Base-by-base conservation (phyloP, 2,888 invertebrate species). In the Trimorus sp. region DNA sequence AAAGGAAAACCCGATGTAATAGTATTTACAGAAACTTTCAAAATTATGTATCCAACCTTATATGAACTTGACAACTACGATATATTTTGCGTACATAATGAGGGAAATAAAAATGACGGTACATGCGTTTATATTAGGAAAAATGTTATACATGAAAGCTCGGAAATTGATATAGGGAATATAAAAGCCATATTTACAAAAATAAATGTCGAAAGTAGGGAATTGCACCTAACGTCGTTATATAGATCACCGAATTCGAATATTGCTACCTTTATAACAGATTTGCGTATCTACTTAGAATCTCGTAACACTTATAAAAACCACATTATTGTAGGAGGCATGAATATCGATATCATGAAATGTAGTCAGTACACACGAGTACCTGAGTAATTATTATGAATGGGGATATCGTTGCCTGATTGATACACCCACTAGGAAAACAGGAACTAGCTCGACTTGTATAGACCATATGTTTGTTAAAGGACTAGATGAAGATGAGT, bases 11-110 rank as follows among this genome's bases (percentile, higher is more conserved):
- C 66, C 3, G 66, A 68, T 14, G n/a, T 68, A 26, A 68, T 68
- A 7, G 16, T 74, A 9, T 74, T 54, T 58, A 49, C 74, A n/a
- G 75, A 75, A 51, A 75, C 66, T 1, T 59, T 48, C 38, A 15
- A 75, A 16, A 58, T 75, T 11, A 45, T 5, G 0, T 15, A n/a
- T 9, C 3, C 4, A 38, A 45, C 48, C 7, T n/a, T 48, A 7
- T 74, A 49, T 49, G 37, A 65, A 12, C 14, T 74, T 7, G 45
- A 58, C 16, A 36, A 36, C 36, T 69, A 48, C 38, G 9, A 1
- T 14, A 48, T 48, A n/a, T 69, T 9, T 12, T 58, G 9, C 37
- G 26, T 56, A 5, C 15, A 58, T 48, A 69, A 58, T 38, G 40
- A 70, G 15, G 16, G 60, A 53, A 71, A 71, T 14, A 62, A 38